These are phyloP conservation scores for Lobophora halterata DNA, from an alignment of 2,888 invertebrate genomes.

Conservation along the genomic window DNA sequence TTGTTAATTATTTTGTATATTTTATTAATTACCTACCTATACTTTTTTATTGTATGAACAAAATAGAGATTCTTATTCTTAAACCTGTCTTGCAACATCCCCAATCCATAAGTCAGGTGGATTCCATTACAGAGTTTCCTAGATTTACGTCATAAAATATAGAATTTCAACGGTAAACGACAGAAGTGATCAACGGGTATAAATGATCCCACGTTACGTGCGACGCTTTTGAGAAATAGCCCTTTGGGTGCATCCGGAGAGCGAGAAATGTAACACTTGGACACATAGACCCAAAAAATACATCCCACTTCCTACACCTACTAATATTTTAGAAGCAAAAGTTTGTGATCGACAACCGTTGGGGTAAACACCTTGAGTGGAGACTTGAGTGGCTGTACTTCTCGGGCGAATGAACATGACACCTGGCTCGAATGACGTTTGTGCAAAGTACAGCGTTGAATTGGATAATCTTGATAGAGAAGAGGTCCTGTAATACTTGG, in stretches of 20 bases:
- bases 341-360: too few relatives aligned
- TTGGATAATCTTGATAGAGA: too few relatives aligned
- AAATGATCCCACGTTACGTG: slow-evolving; percentile 60
- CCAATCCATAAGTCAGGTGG: slow-evolving; percentile 9
- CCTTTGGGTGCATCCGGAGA: slow-evolving; percentile 60
- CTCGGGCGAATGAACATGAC: too few relatives aligned
- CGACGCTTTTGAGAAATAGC: slow-evolving; percentile 68
- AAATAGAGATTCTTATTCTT: too few relatives aligned
- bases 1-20: too few relatives aligned
- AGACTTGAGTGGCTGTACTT: too few relatives aligned
- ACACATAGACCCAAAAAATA: slow-evolving; percentile 32
- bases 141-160: slow-evolving; percentile 37
- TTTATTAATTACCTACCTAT: too few relatives aligned
- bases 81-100: background rate
- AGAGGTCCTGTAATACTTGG: too few relatives aligned
- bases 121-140: slow-evolving; percentile 15
- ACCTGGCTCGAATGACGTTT: too few relatives aligned
- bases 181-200: slow-evolving; percentile 56
- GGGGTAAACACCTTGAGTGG: too few relatives aligned
- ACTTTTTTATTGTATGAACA: background rate
- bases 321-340: too few relatives aligned
- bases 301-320: background rate
- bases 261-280: slow-evolving; percentile 40
- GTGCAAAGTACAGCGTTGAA: too few relatives aligned
- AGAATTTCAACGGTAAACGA: slow-evolving; percentile 48